Percentiles rank a stretch among this genome's conserved stretches.
Evolutionary conservation across 2,888 invertebrate species (phyloP).

Genomic region (Cryptus armator): DNA sequence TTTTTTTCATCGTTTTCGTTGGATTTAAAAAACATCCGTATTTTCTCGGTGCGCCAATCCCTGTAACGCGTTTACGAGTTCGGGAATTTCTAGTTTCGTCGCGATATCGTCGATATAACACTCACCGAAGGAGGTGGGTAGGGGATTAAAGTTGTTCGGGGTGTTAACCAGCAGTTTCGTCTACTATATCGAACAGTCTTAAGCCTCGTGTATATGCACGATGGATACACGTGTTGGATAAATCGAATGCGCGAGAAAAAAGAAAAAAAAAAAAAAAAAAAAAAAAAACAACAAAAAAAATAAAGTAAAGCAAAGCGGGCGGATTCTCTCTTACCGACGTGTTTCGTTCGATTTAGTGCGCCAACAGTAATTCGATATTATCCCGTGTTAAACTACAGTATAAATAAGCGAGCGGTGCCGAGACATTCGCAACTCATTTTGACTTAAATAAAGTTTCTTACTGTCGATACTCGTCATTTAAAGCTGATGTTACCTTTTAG

Average conservation of each 20-base stretch:
- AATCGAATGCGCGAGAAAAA: slow-evolving; percentile 32
- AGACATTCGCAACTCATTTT: slow-evolving; percentile 15
- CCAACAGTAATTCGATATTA: slow-evolving; percentile 52
- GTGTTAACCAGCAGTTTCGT: slow-evolving; percentile 40
- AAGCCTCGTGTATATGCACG: slow-evolving; percentile 49
- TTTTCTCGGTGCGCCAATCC: background rate
- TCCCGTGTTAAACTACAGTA: background rate
- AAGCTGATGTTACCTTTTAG: background rate
- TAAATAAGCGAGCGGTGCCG: background rate
- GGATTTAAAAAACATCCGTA: background rate
- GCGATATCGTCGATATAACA: slow-evolving; percentile 24
- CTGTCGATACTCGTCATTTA: background rate
- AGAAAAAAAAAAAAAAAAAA: slow-evolving; percentile 10
- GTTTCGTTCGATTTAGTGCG: slow-evolving; percentile 49
- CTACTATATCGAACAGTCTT: slow-evolving; percentile 17
- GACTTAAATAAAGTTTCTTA: slow-evolving; percentile 34
- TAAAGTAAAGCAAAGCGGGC: slow-evolving; percentile 7
- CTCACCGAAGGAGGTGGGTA: background rate
- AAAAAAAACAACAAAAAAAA: too few relatives aligned
- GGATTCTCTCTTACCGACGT: slow-evolving; percentile 24
- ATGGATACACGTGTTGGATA: slow-evolving; percentile 42
- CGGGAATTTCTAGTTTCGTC: slow-evolving; percentile 20
- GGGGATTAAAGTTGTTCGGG: slow-evolving; percentile 49
- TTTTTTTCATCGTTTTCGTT: background rate
- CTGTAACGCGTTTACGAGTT: slow-evolving; percentile 11